These are phyloP conservation scores for Willisornis vidua DNA, from an alignment of 2,113 vertebrate genomes.

Conservation along the genomic window DNA sequence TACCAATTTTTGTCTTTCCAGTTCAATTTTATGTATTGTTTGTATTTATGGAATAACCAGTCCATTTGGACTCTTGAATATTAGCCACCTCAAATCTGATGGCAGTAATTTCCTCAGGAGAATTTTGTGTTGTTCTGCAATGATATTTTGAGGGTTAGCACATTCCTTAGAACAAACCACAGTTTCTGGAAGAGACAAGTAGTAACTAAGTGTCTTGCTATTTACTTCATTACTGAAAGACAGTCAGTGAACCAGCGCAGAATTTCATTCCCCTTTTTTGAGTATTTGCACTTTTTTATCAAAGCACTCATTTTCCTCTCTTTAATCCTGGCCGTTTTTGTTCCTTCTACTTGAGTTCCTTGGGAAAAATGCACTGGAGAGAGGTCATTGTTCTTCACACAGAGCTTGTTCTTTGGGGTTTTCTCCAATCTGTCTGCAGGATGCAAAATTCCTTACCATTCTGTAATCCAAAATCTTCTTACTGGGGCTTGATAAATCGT, in stretches of 20 bases:
- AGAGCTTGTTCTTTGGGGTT: background rate
- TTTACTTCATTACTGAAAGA: background rate
- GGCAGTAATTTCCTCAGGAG: background rate
- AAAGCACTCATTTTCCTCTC: background rate
- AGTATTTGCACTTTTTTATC: background rate
- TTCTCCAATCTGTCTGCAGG: background rate
- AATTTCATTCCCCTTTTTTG: background rate
- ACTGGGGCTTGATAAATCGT: background rate
- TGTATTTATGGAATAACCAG: background rate
- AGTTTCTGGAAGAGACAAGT: background rate
- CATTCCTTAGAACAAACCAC: background rate
- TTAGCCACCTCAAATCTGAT: background rate
- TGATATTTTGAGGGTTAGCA: background rate
- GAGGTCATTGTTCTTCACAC: background rate
- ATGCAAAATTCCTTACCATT: background rate
- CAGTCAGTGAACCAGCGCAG: background rate
- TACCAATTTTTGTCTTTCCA: background rate
- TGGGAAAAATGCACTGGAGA: background rate
- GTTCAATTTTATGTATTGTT: background rate
- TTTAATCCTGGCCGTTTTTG: background rate
- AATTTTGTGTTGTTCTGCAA: background rate
- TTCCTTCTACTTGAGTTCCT: background rate
- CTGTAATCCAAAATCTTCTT: background rate
- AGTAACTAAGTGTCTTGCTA: accelerated
- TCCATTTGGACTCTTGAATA: background rate